Evolutionary conservation across 2,888 invertebrate species (phyloP).

Genomic region (Drosophila gaucha): DNA sequence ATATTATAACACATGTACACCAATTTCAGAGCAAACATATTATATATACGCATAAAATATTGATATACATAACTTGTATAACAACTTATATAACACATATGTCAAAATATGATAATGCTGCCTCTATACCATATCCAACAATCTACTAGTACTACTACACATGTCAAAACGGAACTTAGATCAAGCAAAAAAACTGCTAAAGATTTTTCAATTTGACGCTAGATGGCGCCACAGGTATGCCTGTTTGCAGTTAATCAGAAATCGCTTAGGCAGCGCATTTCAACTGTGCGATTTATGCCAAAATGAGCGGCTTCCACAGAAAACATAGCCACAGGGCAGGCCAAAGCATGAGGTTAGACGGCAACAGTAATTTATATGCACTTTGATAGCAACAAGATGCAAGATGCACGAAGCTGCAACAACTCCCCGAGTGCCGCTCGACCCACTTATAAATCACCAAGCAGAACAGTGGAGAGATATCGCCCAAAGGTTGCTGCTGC

Average conservation of each 20-base stretch:
- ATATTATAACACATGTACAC: too few relatives aligned
- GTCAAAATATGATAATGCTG: too few relatives aligned
- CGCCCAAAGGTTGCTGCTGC: slow-evolving; percentile 23
- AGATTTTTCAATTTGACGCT: not conserved
- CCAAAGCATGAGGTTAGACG: not conserved
- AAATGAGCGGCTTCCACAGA: slow-evolving; percentile 37
- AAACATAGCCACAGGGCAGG: not conserved
- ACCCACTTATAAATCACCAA: slow-evolving; percentile 69
- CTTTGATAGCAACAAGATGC: slow-evolving; percentile 79
- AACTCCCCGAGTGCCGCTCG: slow-evolving; percentile 24
- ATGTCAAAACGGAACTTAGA: too few relatives aligned
- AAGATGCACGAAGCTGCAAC: slow-evolving; percentile 39
- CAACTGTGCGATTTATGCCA: slow-evolving; percentile 42
- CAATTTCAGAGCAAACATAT: too few relatives aligned
- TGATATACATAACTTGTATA: too few relatives aligned
- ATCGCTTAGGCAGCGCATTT: slow-evolving; percentile 62
- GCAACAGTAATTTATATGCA: slow-evolving; percentile 72
- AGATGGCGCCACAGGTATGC: slow-evolving; percentile 40
- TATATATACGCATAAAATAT: too few relatives aligned
- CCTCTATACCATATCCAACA: too few relatives aligned
- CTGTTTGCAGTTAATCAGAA: slow-evolving; percentile 60
- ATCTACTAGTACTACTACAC: too few relatives aligned
- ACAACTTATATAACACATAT: too few relatives aligned
- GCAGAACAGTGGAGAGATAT: slow-evolving; percentile 39
- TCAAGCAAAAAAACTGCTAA: not conserved